Evolutionary conservation across 2,888 invertebrate species (phyloP).

Genomic region (Phyllotreta striolata): DNA sequence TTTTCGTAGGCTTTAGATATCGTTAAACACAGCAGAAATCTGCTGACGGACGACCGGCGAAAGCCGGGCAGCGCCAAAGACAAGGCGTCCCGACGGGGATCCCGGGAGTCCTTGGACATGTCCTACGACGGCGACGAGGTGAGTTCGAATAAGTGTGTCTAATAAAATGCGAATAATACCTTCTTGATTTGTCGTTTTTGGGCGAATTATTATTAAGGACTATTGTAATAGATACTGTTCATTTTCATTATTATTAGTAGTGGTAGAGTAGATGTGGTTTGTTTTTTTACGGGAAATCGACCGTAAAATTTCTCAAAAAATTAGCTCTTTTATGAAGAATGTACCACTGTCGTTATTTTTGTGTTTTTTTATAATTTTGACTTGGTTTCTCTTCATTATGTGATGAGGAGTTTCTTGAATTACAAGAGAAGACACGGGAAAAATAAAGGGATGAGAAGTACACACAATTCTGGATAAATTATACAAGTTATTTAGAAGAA

Average conservation of each 20-base stretch:
- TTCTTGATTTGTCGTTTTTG: neutral
- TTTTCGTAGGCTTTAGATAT: constrained; percentile 82
- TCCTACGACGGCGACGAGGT: constrained; percentile 81
- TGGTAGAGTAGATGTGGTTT: constrained; percentile 18
- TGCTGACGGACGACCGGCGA: constrained; percentile 69
- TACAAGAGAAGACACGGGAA: no score
- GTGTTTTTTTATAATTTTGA: constrained; percentile 6
- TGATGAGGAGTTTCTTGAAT: no score
- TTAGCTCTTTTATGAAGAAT: constrained; percentile 7
- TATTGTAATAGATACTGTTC: constrained; percentile 33
- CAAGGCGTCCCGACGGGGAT: constrained; percentile 73
- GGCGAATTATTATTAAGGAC: constrained; percentile 23
- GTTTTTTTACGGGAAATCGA: constrained; percentile 3
- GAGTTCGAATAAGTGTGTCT: constrained; percentile 41
- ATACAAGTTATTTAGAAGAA: no score
- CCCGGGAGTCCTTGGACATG: constrained; percentile 77
- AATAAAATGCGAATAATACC: constrained; percentile 16
- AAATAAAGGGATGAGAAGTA: no score
- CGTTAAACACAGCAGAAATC: constrained; percentile 88
- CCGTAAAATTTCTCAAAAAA: neutral
- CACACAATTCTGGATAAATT: no score
- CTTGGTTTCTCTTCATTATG: constrained; percentile 13
- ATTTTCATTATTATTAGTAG: constrained; percentile 33
- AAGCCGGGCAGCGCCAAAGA: constrained; percentile 59
- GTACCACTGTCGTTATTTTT: constrained; percentile 15